Evolutionary conservation across 2,888 invertebrate genomes (phyloP), one percentile per base, ranked within the genome.

Genomic region (Adelphocoris suturalis): DNA sequence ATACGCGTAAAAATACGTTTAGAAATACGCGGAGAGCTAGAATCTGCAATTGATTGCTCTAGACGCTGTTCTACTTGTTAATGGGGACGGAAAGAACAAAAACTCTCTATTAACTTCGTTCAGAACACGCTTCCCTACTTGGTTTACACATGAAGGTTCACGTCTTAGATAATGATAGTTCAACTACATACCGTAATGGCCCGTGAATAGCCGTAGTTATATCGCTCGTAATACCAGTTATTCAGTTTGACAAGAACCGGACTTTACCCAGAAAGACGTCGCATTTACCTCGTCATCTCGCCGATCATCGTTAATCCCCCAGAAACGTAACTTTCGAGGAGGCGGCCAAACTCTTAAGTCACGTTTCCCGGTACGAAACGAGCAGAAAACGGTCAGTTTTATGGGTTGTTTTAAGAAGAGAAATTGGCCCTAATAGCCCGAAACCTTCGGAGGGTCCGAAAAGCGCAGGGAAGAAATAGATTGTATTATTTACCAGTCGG

Each of bases 401-500:
- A 86, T 86, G 86, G 86, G 86, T 28, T 61, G 75, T 86, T 86
- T 86, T 75, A 86, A 37, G 75, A 68, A 68, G 86, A 86, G 86
- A 86, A 86, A 86, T 86, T 86, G 86, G 47, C 75, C 86, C 86
- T 86, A 86, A 86, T 86, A 86, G 86, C 68, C 68, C 37, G 86
- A 48, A 16, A 27, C 82, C 28, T 78, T 78, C n/a, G 76, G 82
- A 52, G 82, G 82, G 82, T 9, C n/a, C 47, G 75, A 75, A 47
- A 86, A 86, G 75, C 57, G 13, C 14, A 86, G 75, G 48, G 87
- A 76, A 89, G 89, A 84, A 89, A 89, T 84, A 89, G 89, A 89
- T 89, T 89, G 89, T 84, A 84, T 89, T 89, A 89, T 89, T 89
- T 89, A 89, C 89, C 89, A 89, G 89, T 37, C 52, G 81, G 89